Conservation (phyloP, 2,797 vertebrate genomes). For the Orientallactaga sibirica region DNA sequence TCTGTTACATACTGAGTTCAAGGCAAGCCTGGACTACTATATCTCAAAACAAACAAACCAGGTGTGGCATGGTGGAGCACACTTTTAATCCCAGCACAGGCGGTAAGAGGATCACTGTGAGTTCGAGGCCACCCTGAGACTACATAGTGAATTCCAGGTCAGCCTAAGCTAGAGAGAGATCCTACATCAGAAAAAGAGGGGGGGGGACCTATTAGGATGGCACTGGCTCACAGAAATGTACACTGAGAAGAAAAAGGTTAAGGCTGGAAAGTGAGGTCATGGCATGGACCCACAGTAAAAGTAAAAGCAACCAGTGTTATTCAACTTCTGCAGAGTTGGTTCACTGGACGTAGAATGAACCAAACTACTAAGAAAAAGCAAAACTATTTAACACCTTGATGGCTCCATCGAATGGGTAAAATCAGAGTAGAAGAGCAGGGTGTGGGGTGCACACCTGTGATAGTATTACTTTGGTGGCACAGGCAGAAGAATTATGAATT, state of each 20-base stretch:
- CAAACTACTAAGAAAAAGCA: neutral
- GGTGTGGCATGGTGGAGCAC: too few species aligned
- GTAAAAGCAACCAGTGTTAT: neutral
- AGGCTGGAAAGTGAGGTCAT: neutral
- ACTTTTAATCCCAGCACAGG: too few species aligned
- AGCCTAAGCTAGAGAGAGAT: too few species aligned
- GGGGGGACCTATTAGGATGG: neutral
- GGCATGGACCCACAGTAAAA: neutral
- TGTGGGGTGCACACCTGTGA: neutral
- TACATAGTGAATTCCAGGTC: too few species aligned
- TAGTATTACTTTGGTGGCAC: neutral
- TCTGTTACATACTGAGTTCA: neutral
- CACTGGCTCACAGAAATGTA: neutral
- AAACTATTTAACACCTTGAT: neutral
- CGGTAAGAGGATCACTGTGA: too few species aligned
- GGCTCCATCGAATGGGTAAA: neutral
- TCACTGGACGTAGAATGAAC: neutral
- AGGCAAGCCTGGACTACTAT: neutral
- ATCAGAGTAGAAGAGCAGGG: neutral
- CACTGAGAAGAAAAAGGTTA: neutral
- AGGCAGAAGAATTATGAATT: neutral
- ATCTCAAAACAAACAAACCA: too few species aligned
- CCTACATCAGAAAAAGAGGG: too few species aligned
- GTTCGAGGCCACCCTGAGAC: too few species aligned
- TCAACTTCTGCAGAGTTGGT: neutral